Evolutionary conservation across 2,113 vertebrate genomes (phyloP), one percentile per base, ranked within the genome.

Genomic region (Lanius ludovicianus): DNA sequence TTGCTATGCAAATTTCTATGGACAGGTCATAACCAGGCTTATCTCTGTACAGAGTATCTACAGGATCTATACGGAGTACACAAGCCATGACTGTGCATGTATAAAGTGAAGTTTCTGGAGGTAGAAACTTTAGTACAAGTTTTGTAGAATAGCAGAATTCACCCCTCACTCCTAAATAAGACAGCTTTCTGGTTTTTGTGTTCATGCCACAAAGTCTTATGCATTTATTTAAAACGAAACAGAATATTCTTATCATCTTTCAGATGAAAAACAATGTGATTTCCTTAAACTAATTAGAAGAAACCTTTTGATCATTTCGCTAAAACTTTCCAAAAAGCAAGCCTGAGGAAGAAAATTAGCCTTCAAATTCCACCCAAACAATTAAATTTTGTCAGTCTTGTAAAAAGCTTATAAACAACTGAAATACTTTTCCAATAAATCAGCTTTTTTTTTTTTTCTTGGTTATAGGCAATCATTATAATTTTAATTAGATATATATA

Each of bases 201-300:
- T 57, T 25, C 3, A 3, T 56, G 20, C 20, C 28, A 53, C 49
- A 80, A 90, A 69, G 44, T 52, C 84, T 55, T 33, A 62, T 17
- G 7, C 4, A 17, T 57, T 83, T 76, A 9, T 83, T 95, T 82
- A n/a, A 93, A 87, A 56, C 7, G 13, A 39, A 93, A 69, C 13
- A 52, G 60, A 84, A 60, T 46, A 76, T 85, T 80, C 44, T 90
- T 59, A 50, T 77, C 76, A 82, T 78, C 37, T 87, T 84, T 67
- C 56, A 94, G 50, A 90, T 59, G 50, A 89, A 92, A 94, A 92
- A 21, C 39, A 92, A 74, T 63, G 71, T 80, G 55, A 59, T 92
- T 89, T 89, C 39, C 63, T 77, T 81, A 92, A 88, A 84, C 71
- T 92, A 90, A 86, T 95, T 93, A 94, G 68, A 74, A 74, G 42